These are phyloP conservation scores for Copidosoma aretas DNA, from an alignment of 2,888 invertebrate species.

Conservation along the genomic window DNA sequence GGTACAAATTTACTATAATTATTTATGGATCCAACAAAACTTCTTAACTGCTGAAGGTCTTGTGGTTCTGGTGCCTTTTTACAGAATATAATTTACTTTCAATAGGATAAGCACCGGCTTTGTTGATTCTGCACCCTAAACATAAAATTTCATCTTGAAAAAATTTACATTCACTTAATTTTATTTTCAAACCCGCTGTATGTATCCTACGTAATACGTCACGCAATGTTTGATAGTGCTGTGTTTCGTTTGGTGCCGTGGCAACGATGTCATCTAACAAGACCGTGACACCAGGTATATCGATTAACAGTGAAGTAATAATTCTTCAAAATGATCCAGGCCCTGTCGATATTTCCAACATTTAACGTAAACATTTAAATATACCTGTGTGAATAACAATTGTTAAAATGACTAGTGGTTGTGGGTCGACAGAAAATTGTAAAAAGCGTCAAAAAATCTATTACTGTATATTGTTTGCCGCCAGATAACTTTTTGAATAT, in stretches of 20 bases:
- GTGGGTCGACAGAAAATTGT: slow-evolving; percentile 28
- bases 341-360: slow-evolving; percentile 26
- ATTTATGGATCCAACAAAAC: too few species aligned
- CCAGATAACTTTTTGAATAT: slow-evolving; percentile 39
- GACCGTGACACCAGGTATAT: slow-evolving; percentile 24
- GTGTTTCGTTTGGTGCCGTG: slow-evolving; percentile 2
- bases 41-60: too few species aligned
- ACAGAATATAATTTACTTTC: too few species aligned
- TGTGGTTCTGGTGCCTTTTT: too few species aligned
- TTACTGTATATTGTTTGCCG: slow-evolving; percentile 43
- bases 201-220: slow-evolving; percentile 11
- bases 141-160: slow-evolving; percentile 10
- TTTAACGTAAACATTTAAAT: slow-evolving; percentile 21
- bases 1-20: too few species aligned
- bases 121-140: slow-evolving; percentile 24
- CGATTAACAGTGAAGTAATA: slow-evolving; percentile 30
- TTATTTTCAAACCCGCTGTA: slow-evolving; percentile 19
- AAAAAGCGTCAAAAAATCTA: slow-evolving; percentile 37
- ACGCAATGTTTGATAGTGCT: slow-evolving; percentile 15
- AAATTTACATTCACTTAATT: slow-evolving; percentile 24
- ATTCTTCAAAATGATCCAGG: slow-evolving; percentile 37
- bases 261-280: slow-evolving; percentile 28
- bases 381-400: slow-evolving; percentile 36
- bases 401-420: slow-evolving; percentile 27
- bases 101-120: too few species aligned